Evolutionary conservation across 2,113 vertebrate genomes (phyloP), one percentile per base, ranked within the genome.

Genomic region (Chloroceryle aenea): DNA sequence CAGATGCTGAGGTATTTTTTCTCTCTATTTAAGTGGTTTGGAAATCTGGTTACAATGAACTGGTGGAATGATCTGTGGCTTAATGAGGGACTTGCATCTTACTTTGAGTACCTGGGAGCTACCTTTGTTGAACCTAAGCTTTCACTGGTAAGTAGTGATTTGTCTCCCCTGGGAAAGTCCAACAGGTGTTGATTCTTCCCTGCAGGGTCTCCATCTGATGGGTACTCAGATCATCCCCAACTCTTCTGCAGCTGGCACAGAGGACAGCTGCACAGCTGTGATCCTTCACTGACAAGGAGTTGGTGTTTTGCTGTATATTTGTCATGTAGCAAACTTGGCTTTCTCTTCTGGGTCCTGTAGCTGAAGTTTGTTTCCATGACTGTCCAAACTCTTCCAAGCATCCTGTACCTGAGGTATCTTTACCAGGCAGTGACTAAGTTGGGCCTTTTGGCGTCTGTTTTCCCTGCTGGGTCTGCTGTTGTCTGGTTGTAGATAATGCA

Each of bases 1-100:
- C 62, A 56, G 73, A 79, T 89, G 62, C n/a, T 94, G 73, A 96
- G 50, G 66, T 11, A 11, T 63, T 87, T 94, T 83, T 89, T 78
- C 43, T 93, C 92, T 85, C 42, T 83, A 13, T 97, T 92, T 89
- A 96, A 99, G 98, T 99, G 98, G 98, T 98, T 99, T 97, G 98
- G 98, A 98, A 98, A 99, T 96, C 95, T 99, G 80, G 98, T 98
- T 82, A 98, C 98, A n/a, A 98, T 98, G 98, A 97, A 88, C 26
- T 99, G 98, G 98, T 99, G 98, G 98, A 99, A 98, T 56, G 96
- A 98, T 74, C 53, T 98, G n/a, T 99, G 98, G 98, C 98, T 99
- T 86, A 99, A 98, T 1, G 98, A 99, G 79, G 98, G 98, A 45
- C 97, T 99, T 87, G 95, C 98, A 34, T 96, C 98, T 93, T 98